These are phyloP conservation scores for Callithrix jacchus DNA, from an alignment of 2,113 vertebrate genomes.

Conservation along the genomic window DNA sequence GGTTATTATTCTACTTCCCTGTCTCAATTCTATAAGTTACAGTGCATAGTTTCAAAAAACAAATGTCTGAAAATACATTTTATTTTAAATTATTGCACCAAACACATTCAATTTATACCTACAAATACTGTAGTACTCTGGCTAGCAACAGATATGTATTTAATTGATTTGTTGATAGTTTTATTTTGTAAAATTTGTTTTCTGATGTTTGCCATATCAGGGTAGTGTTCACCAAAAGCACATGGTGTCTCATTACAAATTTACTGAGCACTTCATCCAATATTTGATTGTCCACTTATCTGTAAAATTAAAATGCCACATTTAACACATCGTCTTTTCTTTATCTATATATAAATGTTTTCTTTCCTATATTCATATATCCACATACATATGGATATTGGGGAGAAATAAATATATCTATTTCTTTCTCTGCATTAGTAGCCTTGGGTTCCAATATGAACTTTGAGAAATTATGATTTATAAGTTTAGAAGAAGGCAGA, in stretches of 20 bases:
- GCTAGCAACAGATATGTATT: background rate
- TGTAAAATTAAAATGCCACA: background rate
- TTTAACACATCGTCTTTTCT: background rate
- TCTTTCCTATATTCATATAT: background rate
- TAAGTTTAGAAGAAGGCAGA: constrained; percentile 10
- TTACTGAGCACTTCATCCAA: background rate
- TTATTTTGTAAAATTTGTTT: background rate
- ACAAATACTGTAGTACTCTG: background rate
- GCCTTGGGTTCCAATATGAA: background rate
- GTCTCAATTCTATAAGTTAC: background rate
- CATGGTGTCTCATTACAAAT: background rate
- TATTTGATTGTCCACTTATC: background rate
- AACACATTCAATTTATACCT: background rate
- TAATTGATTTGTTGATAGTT: background rate
- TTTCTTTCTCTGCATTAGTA: background rate
- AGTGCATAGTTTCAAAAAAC: background rate
- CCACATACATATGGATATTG: background rate
- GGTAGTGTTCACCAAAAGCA: background rate
- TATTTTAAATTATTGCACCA: background rate
- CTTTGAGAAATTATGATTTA: constrained; percentile 29
- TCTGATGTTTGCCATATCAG: background rate
- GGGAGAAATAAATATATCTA: background rate
- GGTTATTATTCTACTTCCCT: background rate
- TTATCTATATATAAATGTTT: background rate
- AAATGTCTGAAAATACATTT: background rate